Evolutionary conservation across 2,888 invertebrate species (phyloP).

Genomic region (Biston stratarius): DNA sequence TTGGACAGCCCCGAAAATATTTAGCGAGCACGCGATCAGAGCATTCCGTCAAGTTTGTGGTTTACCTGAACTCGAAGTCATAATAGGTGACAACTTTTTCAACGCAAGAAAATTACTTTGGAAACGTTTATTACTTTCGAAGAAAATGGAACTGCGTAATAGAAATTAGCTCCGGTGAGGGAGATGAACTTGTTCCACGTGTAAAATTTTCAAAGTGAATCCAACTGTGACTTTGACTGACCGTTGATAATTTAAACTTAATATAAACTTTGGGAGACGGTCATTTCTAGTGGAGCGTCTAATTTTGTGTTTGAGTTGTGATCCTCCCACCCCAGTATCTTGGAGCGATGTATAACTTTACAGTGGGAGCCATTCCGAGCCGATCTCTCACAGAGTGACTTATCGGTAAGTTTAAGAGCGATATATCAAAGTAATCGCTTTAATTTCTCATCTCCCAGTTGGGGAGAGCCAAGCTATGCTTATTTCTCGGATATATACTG

Average conservation of each 20-base stretch:
- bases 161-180: neutral
- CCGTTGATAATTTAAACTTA: slow-evolving; percentile 47
- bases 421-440: slow-evolving; percentile 86
- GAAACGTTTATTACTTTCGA: slow-evolving; percentile 5
- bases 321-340: slow-evolving; percentile 56
- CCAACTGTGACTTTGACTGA: slow-evolving; percentile 39
- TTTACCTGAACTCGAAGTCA: slow-evolving; percentile 33
- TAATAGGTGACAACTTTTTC: slow-evolving; percentile 28
- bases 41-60: slow-evolving; percentile 40
- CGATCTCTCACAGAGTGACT: slow-evolving; percentile 81
- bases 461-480: slow-evolving; percentile 70
- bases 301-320: slow-evolving; percentile 61
- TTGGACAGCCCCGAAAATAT: slow-evolving; percentile 42
- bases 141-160: slow-evolving; percentile 7
- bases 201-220: slow-evolving; percentile 30
- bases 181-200: slow-evolving; percentile 1
- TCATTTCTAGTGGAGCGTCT: slow-evolving; percentile 52
- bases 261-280: slow-evolving; percentile 44
- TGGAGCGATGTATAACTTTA: slow-evolving; percentile 79
- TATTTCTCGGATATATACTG: slow-evolving; percentile 72
- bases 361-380: slow-evolving; percentile 80
- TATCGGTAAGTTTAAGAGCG: slow-evolving; percentile 83
- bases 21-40: slow-evolving; percentile 43
- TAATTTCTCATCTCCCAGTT: slow-evolving; percentile 84
- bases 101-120: slow-evolving; percentile 9